phyloP scores from a whole-genome alignment of 2,113 vertebrate species.

The Sinocyclocheilus grahami region DNA sequence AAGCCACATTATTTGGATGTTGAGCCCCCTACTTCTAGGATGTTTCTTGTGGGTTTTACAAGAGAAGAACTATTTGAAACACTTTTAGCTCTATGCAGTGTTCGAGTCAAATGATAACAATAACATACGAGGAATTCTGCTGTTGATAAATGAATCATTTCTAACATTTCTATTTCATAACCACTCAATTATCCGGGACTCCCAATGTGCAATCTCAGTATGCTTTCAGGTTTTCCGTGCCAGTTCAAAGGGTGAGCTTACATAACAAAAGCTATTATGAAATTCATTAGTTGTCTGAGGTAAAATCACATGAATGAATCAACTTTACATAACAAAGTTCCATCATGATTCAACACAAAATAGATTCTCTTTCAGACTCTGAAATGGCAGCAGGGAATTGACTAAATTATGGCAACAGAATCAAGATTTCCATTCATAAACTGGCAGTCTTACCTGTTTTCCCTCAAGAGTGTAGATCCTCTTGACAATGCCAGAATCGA shows the following conservation, averaged over 20 bases:
- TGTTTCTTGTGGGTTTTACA: background rate
- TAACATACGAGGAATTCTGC: background rate
- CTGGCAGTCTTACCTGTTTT: slow-evolving; percentile 85
- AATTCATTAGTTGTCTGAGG: background rate
- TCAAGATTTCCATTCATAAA: background rate
- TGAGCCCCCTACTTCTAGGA: background rate
- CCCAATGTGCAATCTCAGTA: background rate
- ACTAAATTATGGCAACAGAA: background rate
- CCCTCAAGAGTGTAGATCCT: slow-evolving; percentile 95
- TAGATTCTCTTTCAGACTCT: background rate
- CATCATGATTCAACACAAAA: background rate
- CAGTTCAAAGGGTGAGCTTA: background rate
- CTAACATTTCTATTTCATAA: background rate
- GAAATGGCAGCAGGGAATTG: background rate
- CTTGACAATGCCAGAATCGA: slow-evolving; percentile 96
- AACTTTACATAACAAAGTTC: background rate
- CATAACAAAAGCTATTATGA: background rate
- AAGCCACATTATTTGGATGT: background rate
- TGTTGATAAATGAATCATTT: background rate
- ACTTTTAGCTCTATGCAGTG: background rate
- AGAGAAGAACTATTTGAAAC: background rate
- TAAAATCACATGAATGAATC: background rate
- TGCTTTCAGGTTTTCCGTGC: background rate
- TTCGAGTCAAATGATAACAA: background rate
- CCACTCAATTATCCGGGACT: background rate